A percentile compares a stretch with the other conserved stretches of the same genome.
Evolutionary conservation across 2,888 invertebrate genomes (phyloP).

Genomic region (Ligdia adustata): DNA sequence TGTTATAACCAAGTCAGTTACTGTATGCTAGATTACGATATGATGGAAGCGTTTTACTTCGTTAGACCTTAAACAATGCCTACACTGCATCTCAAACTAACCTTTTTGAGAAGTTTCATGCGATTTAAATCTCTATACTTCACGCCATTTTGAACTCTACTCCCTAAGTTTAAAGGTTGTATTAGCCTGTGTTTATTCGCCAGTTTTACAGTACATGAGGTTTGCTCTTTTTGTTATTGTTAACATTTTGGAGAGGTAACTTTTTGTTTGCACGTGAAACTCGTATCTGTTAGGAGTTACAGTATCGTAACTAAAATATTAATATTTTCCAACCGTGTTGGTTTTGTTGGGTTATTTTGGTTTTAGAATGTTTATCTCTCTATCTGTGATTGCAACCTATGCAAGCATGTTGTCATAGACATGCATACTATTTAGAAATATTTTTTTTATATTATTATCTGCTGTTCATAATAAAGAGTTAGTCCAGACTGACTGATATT

Average conservation of each 20-base stretch:
- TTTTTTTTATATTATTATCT: too few species aligned
- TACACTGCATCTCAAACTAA: background rate
- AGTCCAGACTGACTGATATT: too few species aligned
- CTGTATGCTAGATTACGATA: too few species aligned
- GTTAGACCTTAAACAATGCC: too few species aligned
- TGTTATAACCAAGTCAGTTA: too few species aligned
- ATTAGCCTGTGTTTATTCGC: background rate
- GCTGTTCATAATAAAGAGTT: too few species aligned
- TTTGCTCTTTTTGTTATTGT: constrained; percentile 28
- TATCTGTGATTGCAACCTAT: too few species aligned
- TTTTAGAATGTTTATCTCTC: background rate
- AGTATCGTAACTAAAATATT: constrained; percentile 23
- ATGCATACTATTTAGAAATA: too few species aligned
- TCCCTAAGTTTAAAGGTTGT: background rate
- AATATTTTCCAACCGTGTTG: constrained; percentile 2
- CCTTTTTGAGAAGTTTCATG: constrained; percentile 20
- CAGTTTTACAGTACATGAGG: background rate
- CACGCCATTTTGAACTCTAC: constrained; percentile 3
- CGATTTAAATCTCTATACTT: constrained; percentile 1
- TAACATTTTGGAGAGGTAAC: constrained; percentile 32
- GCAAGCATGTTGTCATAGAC: too few species aligned
- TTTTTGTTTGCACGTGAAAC: constrained; percentile 25
- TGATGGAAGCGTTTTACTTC: too few species aligned
- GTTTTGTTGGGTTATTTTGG: background rate
- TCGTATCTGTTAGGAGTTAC: constrained; percentile 28